Base-by-base conservation (phyloP, 2,113 vertebrate species). In the Sceloporus tristichus region DNA sequence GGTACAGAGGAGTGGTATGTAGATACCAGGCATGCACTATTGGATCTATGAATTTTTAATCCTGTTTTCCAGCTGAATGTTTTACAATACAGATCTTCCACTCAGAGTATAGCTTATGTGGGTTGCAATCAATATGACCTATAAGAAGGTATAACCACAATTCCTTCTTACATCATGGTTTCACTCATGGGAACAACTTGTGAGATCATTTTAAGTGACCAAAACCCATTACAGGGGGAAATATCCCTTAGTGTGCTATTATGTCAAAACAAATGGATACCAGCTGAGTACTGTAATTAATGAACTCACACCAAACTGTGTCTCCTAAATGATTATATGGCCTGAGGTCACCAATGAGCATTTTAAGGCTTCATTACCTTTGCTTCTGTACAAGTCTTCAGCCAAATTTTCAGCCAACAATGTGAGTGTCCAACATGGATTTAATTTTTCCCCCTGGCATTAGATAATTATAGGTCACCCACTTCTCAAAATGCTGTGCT, bases 241-340 rank as follows among this genome's bases (percentile, higher is more conserved):
- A 56, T n/a, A 9, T 21, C 81, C 86, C 77, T 54, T 65, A 74
- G 66, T 87, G 59, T 86, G 0, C 1, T 77, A 19, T 56, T 34
- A 53, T 6, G 48, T 0, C 0, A 54, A 82, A 85, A 82, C 62
- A 92, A 16, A 4, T 25, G 54, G 79, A 56, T 62, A 38, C 68
- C 85, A 79, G 59, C 54, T 92, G 56, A 92, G 84, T 66, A 85
- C n/a, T 53, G 71, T 89, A 65, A 80, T 1, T 78, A 70, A 89
- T 84, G 90, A 92, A 90, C 8, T 76, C 29, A 8, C 70, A 85
- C 14, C 70, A 77, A 62, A 73, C 53, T 59, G 85, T 88, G 85
- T 76, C 73, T 68, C 27, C 75, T 82, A 88, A 53, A 73, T 93
- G 90, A 91, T 91, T 90, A 90, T 38, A 42, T 53, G 42, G 88